Evolutionary conservation across 2,113 vertebrate species (phyloP).

Genomic region (Oplegnathus fasciatus): DNA sequence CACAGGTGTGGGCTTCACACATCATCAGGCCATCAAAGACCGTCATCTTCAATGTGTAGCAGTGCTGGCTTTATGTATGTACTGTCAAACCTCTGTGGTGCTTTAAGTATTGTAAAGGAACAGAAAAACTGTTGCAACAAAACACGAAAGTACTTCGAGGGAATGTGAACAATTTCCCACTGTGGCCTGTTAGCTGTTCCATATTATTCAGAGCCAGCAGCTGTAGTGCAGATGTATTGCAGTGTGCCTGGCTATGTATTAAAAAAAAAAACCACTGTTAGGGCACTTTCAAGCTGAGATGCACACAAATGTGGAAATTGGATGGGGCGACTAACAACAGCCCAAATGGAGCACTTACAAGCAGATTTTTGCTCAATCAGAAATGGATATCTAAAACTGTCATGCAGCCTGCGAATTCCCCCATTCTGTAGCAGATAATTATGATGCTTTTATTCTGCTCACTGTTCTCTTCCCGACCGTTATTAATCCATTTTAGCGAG

Average conservation of each 20-base stretch:
- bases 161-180: neutral
- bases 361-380: neutral
- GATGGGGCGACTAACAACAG: neutral
- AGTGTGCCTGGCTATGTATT: neutral
- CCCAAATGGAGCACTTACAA: slow-evolving; percentile 6
- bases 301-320: neutral
- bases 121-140: neutral
- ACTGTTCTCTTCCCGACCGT: slow-evolving; percentile 37
- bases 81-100: neutral
- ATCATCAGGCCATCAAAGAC: slow-evolving; percentile 34
- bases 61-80: neutral
- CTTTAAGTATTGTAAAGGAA: neutral
- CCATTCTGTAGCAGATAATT: slow-evolving; percentile 36
- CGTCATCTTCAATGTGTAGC: neutral
- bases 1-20: slow-evolving; percentile 36
- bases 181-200: neutral
- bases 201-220: neutral
- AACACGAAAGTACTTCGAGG: neutral
- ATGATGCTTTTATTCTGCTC: slow-evolving; percentile 53
- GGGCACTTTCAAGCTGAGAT: neutral
- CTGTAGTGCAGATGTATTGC: neutral
- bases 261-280: slow-evolving; percentile 4
- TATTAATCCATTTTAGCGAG: slow-evolving; percentile 70
- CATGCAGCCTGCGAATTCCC: neutral
- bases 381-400: slow-evolving; percentile 13